Evolutionary conservation across 2,888 invertebrate genomes (phyloP), one percentile per base, ranked within the genome.

Genomic region (Labia minor): DNA sequence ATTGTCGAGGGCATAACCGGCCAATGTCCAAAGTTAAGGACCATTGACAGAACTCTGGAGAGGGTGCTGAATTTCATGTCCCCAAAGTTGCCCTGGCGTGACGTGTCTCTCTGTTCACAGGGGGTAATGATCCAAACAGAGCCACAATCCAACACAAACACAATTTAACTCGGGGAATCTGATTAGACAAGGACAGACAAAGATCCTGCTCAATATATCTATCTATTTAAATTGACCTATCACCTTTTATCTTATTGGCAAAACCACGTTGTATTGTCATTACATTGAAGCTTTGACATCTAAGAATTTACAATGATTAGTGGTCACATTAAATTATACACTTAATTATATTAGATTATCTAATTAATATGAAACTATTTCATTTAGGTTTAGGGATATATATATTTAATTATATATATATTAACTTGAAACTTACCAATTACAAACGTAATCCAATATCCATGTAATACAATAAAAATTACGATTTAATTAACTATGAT

Each of bases 41-140:
- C 49, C 49, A 49, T 49, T 49, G 49, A 49, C 49, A 49, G 2
- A 49, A 49, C 14, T 2, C 8, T 49, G 49, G 4, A 49, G 14
- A 49, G 49, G 49, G 49, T 49, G 49, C 49, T 49, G 49, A 49
- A 49, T 49, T 49, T 16, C 49, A 49, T 49, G 49, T 49, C 49
- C 26, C 49, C 49, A 14, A 49, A 49, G 49, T 49, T 49, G 49
- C n/a, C 49, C 49, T 49, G 49, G 49, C 49, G 49, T 49, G n/a
- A 49, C 49, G 49, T 49, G 4, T 49, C n/a, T 49, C 49, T 49
- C 49, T 49, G 49, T 49, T 49, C 49, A 49, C 49, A 49, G 49
- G 14, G 49, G 49, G 49, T 49, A 49, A 49, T 49, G 49, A 49
- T 49, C 49, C 49, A 49, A 49, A 49, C 49, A 49, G 49, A n/a